Conservation (phyloP, 1,140 invertebrate genomes). For the Euura lappo region DNA sequence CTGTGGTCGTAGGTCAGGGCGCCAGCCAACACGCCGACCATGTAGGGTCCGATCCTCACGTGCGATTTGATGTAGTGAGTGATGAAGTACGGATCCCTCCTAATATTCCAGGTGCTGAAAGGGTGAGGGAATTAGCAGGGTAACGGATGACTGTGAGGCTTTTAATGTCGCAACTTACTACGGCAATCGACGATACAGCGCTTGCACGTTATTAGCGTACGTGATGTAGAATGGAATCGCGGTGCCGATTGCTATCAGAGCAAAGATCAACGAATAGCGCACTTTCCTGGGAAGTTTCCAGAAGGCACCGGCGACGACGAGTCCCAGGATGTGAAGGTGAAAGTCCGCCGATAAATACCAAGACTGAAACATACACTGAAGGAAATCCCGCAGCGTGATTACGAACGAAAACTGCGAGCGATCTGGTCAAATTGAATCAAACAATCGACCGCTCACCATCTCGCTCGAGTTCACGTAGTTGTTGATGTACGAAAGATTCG, state of each 20-base stretch:
- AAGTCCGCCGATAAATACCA: conserved; percentile 66
- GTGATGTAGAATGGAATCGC: conserved; percentile 33
- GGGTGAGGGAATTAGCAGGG: too few relatives aligned
- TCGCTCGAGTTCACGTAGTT: conserved; percentile 58
- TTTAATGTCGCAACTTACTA: conserved; percentile 31
- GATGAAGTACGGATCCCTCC: conserved; percentile 36
- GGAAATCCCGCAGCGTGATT: too few relatives aligned
- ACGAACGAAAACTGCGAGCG: too few relatives aligned
- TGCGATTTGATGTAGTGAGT: conserved; percentile 47
- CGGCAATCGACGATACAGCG: conserved; percentile 31
- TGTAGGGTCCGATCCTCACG: conserved; percentile 40
- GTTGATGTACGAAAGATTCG: conserved; percentile 64
- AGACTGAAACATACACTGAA: conserved; percentile 63
- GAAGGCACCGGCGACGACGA: conserved; percentile 56
- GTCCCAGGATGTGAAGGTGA: conserved; percentile 60
- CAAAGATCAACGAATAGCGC: conserved; percentile 34
- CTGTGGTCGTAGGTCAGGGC: conserved; percentile 46
- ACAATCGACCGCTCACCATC: conserved; percentile 29
- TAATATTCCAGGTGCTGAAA: conserved; percentile 36
- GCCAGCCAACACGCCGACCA: conserved; percentile 44
- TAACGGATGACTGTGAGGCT: too few relatives aligned
- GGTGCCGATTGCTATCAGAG: conserved; percentile 27
- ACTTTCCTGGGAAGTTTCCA: conserved; percentile 47
- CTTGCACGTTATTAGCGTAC: conserved; percentile 30
- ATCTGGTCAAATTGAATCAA: too few relatives aligned